phyloP scores from a whole-genome alignment of 53 echinoderm and acorn worm species.

The Stichopus horrens region DNA sequence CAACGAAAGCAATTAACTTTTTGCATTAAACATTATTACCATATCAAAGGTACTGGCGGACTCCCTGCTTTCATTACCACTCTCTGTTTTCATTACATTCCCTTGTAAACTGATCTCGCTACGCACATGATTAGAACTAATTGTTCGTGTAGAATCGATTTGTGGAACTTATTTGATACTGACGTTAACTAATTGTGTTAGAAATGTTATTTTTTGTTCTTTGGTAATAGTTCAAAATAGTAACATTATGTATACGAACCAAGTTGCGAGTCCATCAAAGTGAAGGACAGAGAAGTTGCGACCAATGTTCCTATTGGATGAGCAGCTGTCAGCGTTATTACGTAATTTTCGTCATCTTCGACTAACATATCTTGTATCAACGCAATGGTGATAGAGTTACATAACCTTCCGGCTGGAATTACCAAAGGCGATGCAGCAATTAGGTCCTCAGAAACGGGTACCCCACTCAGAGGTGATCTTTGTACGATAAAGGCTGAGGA shows the following conservation, averaged over 20 bases:
- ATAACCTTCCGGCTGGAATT: background rate
- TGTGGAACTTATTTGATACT: too few species aligned
- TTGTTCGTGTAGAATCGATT: too few species aligned
- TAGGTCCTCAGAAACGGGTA: background rate
- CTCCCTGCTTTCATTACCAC: too few species aligned
- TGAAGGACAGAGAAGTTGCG: background rate
- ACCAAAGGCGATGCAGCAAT: background rate
- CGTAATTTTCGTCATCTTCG: background rate
- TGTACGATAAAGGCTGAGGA: background rate
- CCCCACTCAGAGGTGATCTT: background rate
- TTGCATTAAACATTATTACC: too few species aligned
- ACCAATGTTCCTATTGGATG: slow-evolving; percentile 1
- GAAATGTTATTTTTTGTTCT: too few species aligned
- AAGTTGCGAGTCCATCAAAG: background rate
- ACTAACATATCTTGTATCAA: background rate
- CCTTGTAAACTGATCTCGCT: too few species aligned
- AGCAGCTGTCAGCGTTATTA: background rate
- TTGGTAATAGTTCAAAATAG: too few species aligned
- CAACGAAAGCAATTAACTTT: too few species aligned
- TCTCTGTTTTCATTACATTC: too few species aligned
- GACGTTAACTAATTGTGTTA: too few species aligned
- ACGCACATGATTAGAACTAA: too few species aligned
- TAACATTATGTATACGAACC: background rate
- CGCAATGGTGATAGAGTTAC: background rate
- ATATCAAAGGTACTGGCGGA: too few species aligned